Evolutionary conservation across 2,113 vertebrate species (phyloP).

Genomic region (Neotragus pygmaeus): DNA sequence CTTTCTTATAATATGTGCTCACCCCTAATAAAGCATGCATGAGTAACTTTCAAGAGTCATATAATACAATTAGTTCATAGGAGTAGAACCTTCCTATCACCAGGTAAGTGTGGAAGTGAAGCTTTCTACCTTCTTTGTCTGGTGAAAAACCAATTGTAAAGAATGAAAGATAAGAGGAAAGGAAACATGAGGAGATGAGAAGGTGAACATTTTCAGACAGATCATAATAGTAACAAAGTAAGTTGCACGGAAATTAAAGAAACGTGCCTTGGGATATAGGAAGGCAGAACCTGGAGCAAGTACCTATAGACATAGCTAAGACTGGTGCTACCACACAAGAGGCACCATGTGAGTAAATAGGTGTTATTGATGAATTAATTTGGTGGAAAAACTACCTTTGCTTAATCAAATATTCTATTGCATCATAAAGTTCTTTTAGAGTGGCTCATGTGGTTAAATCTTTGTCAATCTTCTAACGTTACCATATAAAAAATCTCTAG

Average conservation of each 20-base stretch:
- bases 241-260: not conserved
- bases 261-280: not conserved
- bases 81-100: not conserved
- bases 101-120: not conserved
- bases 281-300: not conserved
- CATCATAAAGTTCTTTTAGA: not conserved
- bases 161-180: not conserved
- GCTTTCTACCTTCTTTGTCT: not conserved
- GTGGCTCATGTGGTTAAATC: not conserved
- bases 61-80: not conserved
- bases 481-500: not conserved
- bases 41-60: not conserved
- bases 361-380: not conserved
- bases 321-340: not conserved
- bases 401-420: not conserved
- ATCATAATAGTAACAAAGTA: not conserved
- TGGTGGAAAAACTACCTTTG: not conserved
- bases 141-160: accelerated
- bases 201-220: not conserved
- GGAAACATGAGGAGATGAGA: not conserved
- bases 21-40: not conserved
- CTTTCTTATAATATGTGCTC: not conserved
- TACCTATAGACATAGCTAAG: not conserved
- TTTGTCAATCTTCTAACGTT: not conserved
- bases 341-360: not conserved